Percentiles rank a stretch among this genome's conserved stretches.
Evolutionary conservation across 2,888 invertebrate genomes (phyloP).

Genomic region (Synanthedon vespiformis): DNA sequence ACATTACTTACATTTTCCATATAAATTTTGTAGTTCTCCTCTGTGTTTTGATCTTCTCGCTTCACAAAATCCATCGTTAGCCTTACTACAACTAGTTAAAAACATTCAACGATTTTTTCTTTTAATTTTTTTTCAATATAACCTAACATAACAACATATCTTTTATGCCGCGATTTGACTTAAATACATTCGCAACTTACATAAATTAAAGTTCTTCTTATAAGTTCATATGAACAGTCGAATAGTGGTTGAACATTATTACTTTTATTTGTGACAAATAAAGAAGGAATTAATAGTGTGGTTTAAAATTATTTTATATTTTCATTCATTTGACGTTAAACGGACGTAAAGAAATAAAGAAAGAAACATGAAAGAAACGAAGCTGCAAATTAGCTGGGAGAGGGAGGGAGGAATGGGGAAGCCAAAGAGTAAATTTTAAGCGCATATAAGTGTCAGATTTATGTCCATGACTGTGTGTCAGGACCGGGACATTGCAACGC

Average conservation of each 20-base stretch:
- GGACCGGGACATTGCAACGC: too few species aligned
- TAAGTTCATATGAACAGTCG: background rate
- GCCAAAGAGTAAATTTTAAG: too few species aligned
- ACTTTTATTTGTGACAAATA: constrained; percentile 1
- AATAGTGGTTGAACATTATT: too few species aligned
- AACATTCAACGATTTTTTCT: constrained; percentile 5
- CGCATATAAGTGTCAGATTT: too few species aligned
- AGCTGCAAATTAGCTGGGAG: too few species aligned
- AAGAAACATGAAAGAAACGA: too few species aligned
- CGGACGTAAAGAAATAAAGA: constrained; percentile 9
- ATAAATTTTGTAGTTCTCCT: constrained; percentile 51
- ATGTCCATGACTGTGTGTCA: too few species aligned
- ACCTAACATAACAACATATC: constrained; percentile 28
- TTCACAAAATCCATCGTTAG: constrained; percentile 57
- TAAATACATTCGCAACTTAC: constrained; percentile 15
- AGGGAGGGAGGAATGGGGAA: too few species aligned
- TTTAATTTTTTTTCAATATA: constrained; percentile 33
- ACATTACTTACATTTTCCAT: constrained; percentile 46
- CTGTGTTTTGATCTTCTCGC: constrained; percentile 47
- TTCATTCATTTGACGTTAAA: constrained; percentile 30
- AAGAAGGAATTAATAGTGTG: background rate
- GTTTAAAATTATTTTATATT: constrained; percentile 20
- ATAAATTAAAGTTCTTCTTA: constrained; percentile 8
- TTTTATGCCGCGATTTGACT: constrained; percentile 19
- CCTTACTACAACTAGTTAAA: background rate